Evolutionary conservation across 2,888 invertebrate genomes (phyloP).

Genomic region (Orthosia gothica): DNA sequence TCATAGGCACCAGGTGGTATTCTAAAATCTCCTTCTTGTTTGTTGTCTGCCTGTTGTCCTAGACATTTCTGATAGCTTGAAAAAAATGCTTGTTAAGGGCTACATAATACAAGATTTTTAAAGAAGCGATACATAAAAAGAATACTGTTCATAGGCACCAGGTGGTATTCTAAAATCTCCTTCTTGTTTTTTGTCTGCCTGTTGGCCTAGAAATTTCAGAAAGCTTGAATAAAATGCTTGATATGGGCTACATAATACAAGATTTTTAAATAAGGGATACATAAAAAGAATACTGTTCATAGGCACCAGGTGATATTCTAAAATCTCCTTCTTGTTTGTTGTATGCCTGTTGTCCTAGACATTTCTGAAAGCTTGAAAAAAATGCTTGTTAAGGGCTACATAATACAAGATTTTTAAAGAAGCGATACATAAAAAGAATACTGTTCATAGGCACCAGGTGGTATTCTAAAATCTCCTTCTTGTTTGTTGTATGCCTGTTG

Average conservation of each 20-base stretch:
- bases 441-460: no score
- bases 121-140: no score
- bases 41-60: not conserved
- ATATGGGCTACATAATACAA: not conserved
- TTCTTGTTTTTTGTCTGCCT: no score
- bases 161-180: not conserved
- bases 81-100: not conserved
- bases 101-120: no score
- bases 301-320: not conserved
- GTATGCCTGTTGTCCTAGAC: not conserved
- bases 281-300: no score
- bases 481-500: no score
- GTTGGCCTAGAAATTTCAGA: not conserved
- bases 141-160: no score
- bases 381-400: not conserved
- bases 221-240: not conserved
- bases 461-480: not conserved
- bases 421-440: no score
- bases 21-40: not conserved
- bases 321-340: no score
- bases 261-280: no score
- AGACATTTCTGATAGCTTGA: not conserved
- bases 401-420: no score
- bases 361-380: not conserved
- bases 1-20: not conserved